Percentiles rank a stretch among this genome's conserved stretches.
Conservation (phyloP, 1,140 invertebrate genomes). For the Aphidius ervi region DNA sequence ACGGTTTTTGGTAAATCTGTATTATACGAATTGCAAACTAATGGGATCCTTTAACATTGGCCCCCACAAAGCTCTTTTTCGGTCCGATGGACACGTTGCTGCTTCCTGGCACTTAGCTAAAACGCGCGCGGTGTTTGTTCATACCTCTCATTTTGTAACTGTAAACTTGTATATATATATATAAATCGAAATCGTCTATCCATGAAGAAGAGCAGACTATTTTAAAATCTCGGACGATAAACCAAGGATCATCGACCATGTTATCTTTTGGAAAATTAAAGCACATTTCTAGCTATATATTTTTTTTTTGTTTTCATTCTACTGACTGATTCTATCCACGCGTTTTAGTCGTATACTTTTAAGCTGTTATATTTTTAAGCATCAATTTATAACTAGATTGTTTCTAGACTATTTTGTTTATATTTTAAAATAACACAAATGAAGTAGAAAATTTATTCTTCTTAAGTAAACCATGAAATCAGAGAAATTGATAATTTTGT, state of each 20-base stretch:
- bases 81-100: conserved; percentile 10
- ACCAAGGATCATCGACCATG: conserved; percentile 19
- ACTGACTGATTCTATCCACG: no score
- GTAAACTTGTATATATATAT: not conserved
- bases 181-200: not conserved
- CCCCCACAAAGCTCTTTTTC: conserved; percentile 9
- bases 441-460: no score
- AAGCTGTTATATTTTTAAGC: not conserved
- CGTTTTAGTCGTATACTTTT: not conserved
- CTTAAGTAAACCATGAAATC: no score
- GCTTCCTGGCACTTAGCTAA: conserved; percentile 13
- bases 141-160: not conserved
- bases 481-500: no score
- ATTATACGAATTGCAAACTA: conserved; percentile 14
- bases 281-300: not conserved
- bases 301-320: not conserved
- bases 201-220: not conserved
- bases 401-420: no score
- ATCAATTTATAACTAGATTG: no score
- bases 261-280: conserved; percentile 19
- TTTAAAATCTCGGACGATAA: conserved; percentile 5
- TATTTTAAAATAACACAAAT: no score
- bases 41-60: conserved; percentile 10
- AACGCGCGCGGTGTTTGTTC: not conserved
- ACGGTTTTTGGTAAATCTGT: conserved; percentile 2